Conservation (phyloP, 1,140 invertebrate species). For the Macrocentrus cingulum region DNA sequence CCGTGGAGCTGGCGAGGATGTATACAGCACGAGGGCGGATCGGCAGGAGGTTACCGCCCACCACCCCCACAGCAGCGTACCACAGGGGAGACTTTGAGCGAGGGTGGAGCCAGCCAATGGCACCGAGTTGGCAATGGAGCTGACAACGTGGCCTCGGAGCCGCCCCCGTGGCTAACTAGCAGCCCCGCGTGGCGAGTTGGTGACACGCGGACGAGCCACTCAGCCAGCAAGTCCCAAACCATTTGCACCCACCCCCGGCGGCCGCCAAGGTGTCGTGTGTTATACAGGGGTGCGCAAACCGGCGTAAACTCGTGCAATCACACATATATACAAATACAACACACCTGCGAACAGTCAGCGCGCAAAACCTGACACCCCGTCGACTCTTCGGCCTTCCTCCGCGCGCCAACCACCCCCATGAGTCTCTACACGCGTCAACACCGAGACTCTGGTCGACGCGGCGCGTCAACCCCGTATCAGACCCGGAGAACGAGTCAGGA, state of each 20-base stretch:
- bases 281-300: neutral
- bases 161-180: slow-evolving; percentile 49
- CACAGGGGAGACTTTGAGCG: slow-evolving; percentile 18
- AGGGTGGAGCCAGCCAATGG: slow-evolving; percentile 53
- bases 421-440: slow-evolving; percentile 17
- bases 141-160: slow-evolving; percentile 49
- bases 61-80: slow-evolving; percentile 29
- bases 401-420: slow-evolving; percentile 10
- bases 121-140: slow-evolving; percentile 47
- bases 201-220: slow-evolving; percentile 46
- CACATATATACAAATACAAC: neutral
- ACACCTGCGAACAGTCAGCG: slow-evolving; percentile 13
- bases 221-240: slow-evolving; percentile 53
- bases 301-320: too few species aligned
- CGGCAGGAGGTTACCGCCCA: slow-evolving; percentile 30
- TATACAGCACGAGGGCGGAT: too few species aligned
- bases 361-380: slow-evolving; percentile 15
- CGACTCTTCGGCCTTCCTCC: neutral
- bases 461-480: slow-evolving; percentile 23
- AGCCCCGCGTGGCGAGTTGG: slow-evolving; percentile 33
- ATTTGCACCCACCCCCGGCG: slow-evolving; percentile 12
- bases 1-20: too few species aligned
- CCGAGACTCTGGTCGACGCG: slow-evolving; percentile 13
- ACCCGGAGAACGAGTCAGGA: slow-evolving; percentile 17
- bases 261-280: neutral